Evolutionary conservation across 2,888 invertebrate species (phyloP), one percentile per base, ranked within the genome.

Genomic region (Trissoscelio sp.): DNA sequence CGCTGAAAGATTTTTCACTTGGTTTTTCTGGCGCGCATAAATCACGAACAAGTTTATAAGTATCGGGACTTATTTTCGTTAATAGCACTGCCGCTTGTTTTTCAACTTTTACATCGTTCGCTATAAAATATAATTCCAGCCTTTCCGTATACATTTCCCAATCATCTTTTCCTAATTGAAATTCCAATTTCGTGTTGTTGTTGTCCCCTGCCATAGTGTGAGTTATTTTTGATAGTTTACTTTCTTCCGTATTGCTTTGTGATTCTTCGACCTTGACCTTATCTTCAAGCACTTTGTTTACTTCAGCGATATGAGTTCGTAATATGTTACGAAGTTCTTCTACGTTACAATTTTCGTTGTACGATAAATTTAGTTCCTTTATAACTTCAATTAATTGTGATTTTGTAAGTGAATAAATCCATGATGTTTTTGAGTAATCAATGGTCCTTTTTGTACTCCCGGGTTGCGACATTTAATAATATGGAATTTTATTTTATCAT

Each of bases 41-140:
- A 16, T 83, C 70, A 28, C 62, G 74, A 28, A 82, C 16, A 0
- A 82, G 39, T 55, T 72, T 79, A 14, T 75, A 81, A 7, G 74
- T 64, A 2, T 80, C 72, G n/a, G 64, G 69, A 22, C 73, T 80
- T n/a, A 83, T 14, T 18, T 72, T 67, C 0, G 70, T 80, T 12
- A 83, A 9, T 12, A 84, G 12, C 2, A 34, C 58, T 0, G 84
- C 46, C n/a, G 64, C 72, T 77, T 82, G 81, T 53, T 79, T 82
- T 1, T 70, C 67, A n/a, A 75, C 81, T n/a, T 37, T 64, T 6
- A 79, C 75, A 4, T 75, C 64, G 20, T 82, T 85, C 2, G 77
- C 73, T 0, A 60, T 22, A 87, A 88, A 39, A 74, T 75, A 77
- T 4, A 74, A 62, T 34, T 82, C 80, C 0, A 83, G 44, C n/a